phyloP scores from a whole-genome alignment of 2,797 vertebrate genomes.

The Eurystomus glaucurus region DNA sequence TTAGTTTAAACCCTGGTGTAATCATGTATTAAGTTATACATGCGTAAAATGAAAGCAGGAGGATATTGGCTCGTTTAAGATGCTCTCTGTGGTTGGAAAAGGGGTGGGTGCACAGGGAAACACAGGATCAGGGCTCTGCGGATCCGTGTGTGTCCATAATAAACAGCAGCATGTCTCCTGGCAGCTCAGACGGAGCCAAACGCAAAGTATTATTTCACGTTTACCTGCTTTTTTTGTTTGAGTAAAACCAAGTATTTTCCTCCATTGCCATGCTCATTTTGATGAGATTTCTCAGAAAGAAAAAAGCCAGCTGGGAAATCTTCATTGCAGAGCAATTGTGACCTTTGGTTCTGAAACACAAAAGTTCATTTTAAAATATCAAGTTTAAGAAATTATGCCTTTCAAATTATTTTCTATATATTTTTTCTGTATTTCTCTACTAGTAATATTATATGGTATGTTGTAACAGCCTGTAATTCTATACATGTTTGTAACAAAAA shows the following conservation, averaged over 20 bases:
- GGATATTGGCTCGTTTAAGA: constrained; percentile 35
- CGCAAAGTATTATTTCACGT: background rate
- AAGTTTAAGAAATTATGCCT: background rate
- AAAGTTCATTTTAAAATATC: background rate
- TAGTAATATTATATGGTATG: background rate
- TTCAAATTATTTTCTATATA: background rate
- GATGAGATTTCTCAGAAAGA: background rate
- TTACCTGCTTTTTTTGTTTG: background rate
- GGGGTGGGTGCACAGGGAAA: background rate
- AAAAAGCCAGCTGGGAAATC: background rate
- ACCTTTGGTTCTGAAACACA: background rate
- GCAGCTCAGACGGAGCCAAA: background rate
- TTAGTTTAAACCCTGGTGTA: constrained; percentile 25
- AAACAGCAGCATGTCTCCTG: background rate
- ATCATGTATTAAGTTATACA: constrained; percentile 28
- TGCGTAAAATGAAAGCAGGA: constrained; percentile 27
- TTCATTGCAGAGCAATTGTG: background rate
- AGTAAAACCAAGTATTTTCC: background rate
- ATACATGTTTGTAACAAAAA: constrained; percentile 5
- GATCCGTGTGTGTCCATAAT: background rate
- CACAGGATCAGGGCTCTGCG: fast-evolving
- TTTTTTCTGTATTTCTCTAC: background rate
- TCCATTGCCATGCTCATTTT: fast-evolving
- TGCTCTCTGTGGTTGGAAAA: constrained; percentile 16
- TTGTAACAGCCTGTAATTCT: constrained; percentile 48